These are phyloP conservation scores for Champsocephalus esox DNA, from an alignment of 2,797 vertebrate genomes.

Conservation along the genomic window DNA sequence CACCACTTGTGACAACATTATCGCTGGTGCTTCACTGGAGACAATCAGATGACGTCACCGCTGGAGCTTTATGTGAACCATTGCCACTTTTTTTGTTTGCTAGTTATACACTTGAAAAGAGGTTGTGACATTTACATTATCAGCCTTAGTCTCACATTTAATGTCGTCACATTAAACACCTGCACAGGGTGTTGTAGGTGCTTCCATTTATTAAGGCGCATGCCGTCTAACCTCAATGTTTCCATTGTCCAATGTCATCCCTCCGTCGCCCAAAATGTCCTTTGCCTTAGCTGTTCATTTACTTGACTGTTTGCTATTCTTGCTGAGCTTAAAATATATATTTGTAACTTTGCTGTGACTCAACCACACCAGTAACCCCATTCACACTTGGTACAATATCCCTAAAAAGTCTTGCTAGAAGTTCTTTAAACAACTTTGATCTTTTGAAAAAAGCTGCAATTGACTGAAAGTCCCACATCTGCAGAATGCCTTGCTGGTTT, in stretches of 20 bases:
- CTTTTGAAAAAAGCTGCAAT: slow-evolving; percentile 12
- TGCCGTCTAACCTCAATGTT: not conserved
- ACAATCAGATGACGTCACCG: slow-evolving; percentile 25
- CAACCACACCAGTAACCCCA: not conserved
- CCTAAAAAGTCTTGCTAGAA: not conserved
- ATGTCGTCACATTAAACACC: slow-evolving; percentile 3
- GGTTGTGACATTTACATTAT: not conserved
- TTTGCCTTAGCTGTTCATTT: not conserved
- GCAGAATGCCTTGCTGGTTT: slow-evolving; percentile 4
- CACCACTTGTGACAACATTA: slow-evolving; percentile 77
- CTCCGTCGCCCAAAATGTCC: not conserved
- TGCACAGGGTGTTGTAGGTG: not conserved
- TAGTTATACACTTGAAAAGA: slow-evolving; percentile 4
- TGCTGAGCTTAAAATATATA: not conserved
- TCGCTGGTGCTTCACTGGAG: slow-evolving; percentile 75
- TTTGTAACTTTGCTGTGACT: not conserved
- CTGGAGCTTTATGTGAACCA: slow-evolving; percentile 23
- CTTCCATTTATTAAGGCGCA: slow-evolving; percentile 4
- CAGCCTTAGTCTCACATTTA: not conserved
- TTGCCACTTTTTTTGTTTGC: slow-evolving; percentile 5
- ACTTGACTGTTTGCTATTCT: slow-evolving; percentile 13
- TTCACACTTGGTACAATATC: not conserved
- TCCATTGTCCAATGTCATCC: slow-evolving; percentile 13
- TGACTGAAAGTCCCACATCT: slow-evolving; percentile 20
- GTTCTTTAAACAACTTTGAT: not conserved